Evolutionary conservation across 2,797 vertebrate genomes (phyloP).

Genomic region (Peromyscus nudipes): DNA sequence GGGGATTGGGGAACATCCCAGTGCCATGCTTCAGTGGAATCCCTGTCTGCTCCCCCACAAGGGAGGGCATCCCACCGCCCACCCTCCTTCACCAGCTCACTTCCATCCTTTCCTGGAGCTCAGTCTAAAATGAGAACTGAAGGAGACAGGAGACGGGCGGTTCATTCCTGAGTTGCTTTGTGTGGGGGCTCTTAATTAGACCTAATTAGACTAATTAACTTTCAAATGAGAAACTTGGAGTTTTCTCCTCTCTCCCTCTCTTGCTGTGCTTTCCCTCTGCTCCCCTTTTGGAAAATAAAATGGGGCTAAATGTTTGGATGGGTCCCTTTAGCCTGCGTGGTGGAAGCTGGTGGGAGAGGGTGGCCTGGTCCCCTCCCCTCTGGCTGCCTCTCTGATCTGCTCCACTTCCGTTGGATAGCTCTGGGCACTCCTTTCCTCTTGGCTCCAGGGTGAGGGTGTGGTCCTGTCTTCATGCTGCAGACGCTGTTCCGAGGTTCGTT

Average conservation of each 20-base stretch:
- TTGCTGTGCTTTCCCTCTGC: slow-evolving; percentile 64
- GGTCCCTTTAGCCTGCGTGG: neutral
- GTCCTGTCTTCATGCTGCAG: neutral
- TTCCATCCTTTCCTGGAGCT: neutral
- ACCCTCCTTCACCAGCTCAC: rapidly evolving
- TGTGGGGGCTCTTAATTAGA: slow-evolving; percentile 93
- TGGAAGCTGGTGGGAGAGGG: neutral
- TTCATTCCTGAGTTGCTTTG: slow-evolving; percentile 85
- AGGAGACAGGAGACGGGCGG: slow-evolving; percentile 72
- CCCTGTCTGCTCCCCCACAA: too few species aligned
- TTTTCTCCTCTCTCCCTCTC: slow-evolving; percentile 77
- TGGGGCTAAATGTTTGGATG: slow-evolving; percentile 90
- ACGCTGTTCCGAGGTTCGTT: rapidly evolving
- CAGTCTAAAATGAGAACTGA: slow-evolving; percentile 67
- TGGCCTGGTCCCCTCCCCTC: rapidly evolving
- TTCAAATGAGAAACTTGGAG: slow-evolving; percentile 92
- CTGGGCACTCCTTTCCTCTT: neutral
- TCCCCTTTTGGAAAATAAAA: slow-evolving; percentile 81
- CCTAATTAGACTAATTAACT: slow-evolving; percentile 94
- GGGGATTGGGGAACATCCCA: too few species aligned
- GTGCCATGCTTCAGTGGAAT: neutral
- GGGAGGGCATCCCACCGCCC: neutral
- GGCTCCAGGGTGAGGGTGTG: neutral
- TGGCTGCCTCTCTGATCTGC: neutral
- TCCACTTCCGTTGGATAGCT: neutral